These are phyloP conservation scores for Flexamia atlantica DNA, from an alignment of 2,888 invertebrate species.

Conservation along the genomic window DNA sequence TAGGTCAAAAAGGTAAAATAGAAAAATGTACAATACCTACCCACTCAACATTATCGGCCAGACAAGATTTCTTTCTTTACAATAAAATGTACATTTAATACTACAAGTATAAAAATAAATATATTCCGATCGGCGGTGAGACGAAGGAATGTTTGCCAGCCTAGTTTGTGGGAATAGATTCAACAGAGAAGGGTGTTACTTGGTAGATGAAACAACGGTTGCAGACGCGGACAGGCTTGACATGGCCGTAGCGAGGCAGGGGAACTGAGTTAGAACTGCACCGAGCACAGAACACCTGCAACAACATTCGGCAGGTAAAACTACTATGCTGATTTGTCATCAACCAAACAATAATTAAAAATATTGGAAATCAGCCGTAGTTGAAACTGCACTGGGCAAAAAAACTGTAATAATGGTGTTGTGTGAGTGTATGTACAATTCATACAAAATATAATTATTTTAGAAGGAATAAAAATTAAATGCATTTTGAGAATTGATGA, in stretches of 20 bases:
- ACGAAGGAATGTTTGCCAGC: conserved; percentile 7
- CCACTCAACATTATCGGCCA: neutral
- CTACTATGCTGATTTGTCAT: no score
- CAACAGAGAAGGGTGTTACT: conserved; percentile 80
- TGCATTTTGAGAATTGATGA: no score
- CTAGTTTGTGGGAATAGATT: conserved; percentile 58
- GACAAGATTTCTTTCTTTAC: neutral
- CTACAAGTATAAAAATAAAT: conserved; percentile 36
- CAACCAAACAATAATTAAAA: no score
- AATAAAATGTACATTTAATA: conserved; percentile 5
- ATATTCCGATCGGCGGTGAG: conserved; percentile 7
- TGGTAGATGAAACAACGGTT: conserved; percentile 90
- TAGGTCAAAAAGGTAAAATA: neutral
- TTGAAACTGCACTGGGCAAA: no score
- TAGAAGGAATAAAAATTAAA: no score
- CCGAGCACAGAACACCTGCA: conserved; percentile 94
- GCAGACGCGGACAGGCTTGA: conserved; percentile 96
- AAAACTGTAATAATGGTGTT: no score
- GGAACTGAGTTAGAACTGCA: conserved; percentile 97
- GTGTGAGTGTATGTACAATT: no score
- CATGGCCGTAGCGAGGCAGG: conserved; percentile 93
- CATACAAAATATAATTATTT: no score
- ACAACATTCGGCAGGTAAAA: neutral
- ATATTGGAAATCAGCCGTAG: no score
- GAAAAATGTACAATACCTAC: neutral